These are phyloP conservation scores for Beris chalybata DNA, from an alignment of 2,888 invertebrate species.

Conservation along the genomic window DNA sequence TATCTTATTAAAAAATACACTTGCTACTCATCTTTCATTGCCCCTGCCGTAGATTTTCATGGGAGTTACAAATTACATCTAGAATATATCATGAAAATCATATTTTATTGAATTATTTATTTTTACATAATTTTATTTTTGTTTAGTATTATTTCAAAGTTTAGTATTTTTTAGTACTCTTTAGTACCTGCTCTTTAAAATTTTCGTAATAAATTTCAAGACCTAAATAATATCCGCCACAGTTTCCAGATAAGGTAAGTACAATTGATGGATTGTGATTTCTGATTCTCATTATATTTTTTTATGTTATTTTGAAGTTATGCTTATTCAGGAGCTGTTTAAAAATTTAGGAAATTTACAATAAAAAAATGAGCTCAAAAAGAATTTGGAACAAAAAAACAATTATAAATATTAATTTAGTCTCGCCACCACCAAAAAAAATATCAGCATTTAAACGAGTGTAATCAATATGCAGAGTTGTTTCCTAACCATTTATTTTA, in stretches of 20 bases:
- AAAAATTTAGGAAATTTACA: slow-evolving; percentile 10
- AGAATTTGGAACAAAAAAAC: no score
- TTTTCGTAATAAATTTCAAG: no score
- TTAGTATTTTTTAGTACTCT: neutral
- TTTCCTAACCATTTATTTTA: slow-evolving; percentile 23
- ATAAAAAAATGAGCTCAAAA: slow-evolving; percentile 3
- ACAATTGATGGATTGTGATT: neutral
- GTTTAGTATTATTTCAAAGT: neutral
- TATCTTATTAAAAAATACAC: no score
- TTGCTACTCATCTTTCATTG: no score
- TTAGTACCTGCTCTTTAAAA: no score
- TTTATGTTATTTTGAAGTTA: neutral
- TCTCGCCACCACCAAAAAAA: neutral
- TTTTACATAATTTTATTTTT: no score
- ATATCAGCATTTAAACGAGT: slow-evolving; percentile 28
- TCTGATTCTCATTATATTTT: neutral
- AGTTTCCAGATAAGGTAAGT: neutral
- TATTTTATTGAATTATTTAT: no score
- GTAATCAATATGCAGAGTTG: slow-evolving; percentile 31
- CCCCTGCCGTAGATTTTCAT: no score
- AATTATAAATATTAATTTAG: no score
- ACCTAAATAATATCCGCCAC: no score
- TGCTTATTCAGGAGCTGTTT: neutral
- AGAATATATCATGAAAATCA: no score
- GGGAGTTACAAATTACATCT: no score